Base-by-base conservation (phyloP, 2,888 invertebrate species). In the Phorcus lineatus region DNA sequence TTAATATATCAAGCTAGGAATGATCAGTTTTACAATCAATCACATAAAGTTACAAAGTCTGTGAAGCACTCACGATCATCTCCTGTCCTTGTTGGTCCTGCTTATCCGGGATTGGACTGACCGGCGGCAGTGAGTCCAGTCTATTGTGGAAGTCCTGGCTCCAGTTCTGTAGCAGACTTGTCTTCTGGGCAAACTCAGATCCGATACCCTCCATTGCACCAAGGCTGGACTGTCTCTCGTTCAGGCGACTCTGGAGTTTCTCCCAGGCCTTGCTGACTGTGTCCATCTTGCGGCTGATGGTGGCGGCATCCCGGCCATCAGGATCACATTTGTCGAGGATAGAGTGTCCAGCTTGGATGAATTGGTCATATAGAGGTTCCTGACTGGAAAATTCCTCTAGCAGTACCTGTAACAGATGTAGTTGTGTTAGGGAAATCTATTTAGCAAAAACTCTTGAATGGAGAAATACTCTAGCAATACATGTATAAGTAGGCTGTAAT, bases 361-460 rank as follows among this genome's bases (percentile, higher is more conserved):
- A 94, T 91, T 97, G 97, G 82, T 96, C 95, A 82, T 98, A 94
- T 88, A 97, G 96, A 0, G 98, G 97, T 91, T 98, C 97, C 92
- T 99, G 98, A 0, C 96, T 96, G 82, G 97, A 95, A 95, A 98
- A 97, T 94, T 99, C 99, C 93, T 99, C 99, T 82, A 98, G 95
- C 74, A 99, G 94, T 0, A 99, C 98, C 95, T 98, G 88, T 36
- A 55, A 13, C 11, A 47, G 47, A 47, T 9, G 11, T 7, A 36
- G 36, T 36, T 2, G 36, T 36, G 36, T 36, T n/a, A n/a, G n/a
- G n/a, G n/a, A n/a, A n/a, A n/a, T n/a, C n/a, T n/a, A n/a, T n/a
- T n/a, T n/a, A n/a, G n/a, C n/a, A n/a, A n/a, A n/a, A n/a, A n/a
- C n/a, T n/a, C n/a, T n/a, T n/a, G n/a, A n/a, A n/a, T n/a, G n/a